A percentile compares a stretch with the other conserved stretches of the same genome.
phyloP scores from a whole-genome alignment of 2,888 invertebrate species.

The Apodemia mormo region DNA sequence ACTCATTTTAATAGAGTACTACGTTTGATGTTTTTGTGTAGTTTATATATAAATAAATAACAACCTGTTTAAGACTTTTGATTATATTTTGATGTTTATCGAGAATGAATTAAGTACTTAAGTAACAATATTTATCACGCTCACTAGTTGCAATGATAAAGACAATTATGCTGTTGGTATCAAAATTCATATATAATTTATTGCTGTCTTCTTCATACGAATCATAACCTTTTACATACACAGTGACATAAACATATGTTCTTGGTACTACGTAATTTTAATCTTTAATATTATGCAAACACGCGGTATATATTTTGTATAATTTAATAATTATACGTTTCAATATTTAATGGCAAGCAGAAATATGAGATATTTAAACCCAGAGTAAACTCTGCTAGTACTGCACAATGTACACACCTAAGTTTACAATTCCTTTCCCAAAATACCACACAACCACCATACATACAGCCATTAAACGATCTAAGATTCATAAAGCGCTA shows the following conservation, averaged over 20 bases:
- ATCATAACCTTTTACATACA: neutral
- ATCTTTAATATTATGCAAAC: neutral
- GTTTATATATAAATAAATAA: no score
- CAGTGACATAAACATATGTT: neutral
- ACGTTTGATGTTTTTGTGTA: no score
- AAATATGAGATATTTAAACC: neutral
- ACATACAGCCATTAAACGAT: slow-evolving; percentile 54
- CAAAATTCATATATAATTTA: neutral
- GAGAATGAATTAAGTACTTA: no score
- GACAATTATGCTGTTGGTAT: no score
- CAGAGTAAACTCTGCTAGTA: neutral
- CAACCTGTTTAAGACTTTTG: no score
- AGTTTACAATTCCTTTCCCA: neutral
- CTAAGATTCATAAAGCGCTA: slow-evolving; percentile 42
- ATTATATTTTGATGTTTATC: no score
- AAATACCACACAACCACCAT: slow-evolving; percentile 15
- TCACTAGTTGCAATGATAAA: no score
- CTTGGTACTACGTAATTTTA: neutral
- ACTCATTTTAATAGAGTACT: no score
- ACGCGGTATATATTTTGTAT: neutral
- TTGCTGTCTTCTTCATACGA: neutral
- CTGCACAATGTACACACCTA: neutral
- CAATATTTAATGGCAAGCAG: neutral
- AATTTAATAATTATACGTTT: neutral
- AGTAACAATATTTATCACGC: no score